These are phyloP conservation scores for Noctua fimbriata DNA, from an alignment of 2,888 invertebrate species.

Conservation along the genomic window DNA sequence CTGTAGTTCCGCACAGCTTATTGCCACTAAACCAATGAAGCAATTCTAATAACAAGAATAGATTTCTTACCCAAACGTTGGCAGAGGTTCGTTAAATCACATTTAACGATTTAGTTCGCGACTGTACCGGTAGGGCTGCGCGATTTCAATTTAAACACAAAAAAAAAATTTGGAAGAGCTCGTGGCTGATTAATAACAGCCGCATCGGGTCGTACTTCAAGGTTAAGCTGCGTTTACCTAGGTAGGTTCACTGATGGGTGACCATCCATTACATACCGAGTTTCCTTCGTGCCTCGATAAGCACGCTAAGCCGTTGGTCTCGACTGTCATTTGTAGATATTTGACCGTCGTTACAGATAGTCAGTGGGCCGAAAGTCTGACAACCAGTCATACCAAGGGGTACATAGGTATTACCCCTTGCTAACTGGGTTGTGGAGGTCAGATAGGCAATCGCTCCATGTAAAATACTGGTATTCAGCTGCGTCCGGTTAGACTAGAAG, in stretches of 20 bases:
- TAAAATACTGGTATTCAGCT: no score
- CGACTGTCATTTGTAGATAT: not conserved
- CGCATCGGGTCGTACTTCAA: not conserved
- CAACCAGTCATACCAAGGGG: not conserved
- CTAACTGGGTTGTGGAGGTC: no score
- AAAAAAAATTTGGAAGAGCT: not conserved
- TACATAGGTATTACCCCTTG: no score
- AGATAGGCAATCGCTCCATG: no score
- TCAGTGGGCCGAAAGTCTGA: not conserved
- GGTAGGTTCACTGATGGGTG: not conserved
- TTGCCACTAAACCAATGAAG: conserved; percentile 58
- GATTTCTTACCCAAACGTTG: conserved; percentile 62
- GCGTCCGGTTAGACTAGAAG: no score
- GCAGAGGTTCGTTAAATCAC: conserved; percentile 59
- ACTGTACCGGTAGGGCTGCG: conserved; percentile 40
- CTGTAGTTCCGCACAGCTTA: conserved; percentile 44
- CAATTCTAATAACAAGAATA: conserved; percentile 59
- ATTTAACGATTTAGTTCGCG: conserved; percentile 59
- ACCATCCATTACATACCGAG: not conserved
- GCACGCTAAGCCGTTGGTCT: not conserved
- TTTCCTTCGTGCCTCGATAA: not conserved
- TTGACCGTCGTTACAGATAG: not conserved
- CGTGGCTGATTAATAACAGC: not conserved
- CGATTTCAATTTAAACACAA: not conserved
- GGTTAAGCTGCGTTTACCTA: not conserved